Percentiles rank a stretch among this genome's conserved stretches.
Evolutionary conservation across 1,140 invertebrate genomes (phyloP).

Genomic region (Mizuhopecten yessoensis): DNA sequence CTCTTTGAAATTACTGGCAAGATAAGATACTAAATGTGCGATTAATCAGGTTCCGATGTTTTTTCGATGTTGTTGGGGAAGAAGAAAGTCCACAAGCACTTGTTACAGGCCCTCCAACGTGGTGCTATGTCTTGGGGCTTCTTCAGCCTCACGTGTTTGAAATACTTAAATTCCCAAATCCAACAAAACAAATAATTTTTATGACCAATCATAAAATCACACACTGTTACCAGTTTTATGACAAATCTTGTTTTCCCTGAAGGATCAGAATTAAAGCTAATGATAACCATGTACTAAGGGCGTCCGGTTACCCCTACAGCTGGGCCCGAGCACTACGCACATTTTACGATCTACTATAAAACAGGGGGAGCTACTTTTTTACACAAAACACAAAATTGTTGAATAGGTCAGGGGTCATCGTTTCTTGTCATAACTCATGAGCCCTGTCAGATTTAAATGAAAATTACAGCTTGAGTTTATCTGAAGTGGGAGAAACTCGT

Average conservation of each 20-base stretch:
- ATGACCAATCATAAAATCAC: conserved; percentile 38
- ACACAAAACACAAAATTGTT: conserved; percentile 39
- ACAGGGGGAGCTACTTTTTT: conserved; percentile 14
- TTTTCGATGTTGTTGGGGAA: not conserved
- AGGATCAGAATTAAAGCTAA: conserved; percentile 22
- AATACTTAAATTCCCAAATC: conserved; percentile 21
- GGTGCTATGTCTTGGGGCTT: not conserved
- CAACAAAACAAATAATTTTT: conserved; percentile 40
- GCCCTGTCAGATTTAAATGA: conserved; percentile 27
- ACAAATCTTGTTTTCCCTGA: conserved; percentile 38
- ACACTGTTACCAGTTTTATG: conserved; percentile 20
- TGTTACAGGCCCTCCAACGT: not conserved
- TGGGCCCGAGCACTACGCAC: not conserved
- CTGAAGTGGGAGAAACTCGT: not conserved
- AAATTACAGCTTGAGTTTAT: conserved; percentile 33
- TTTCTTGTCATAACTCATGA: conserved; percentile 38
- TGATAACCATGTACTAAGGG: not conserved
- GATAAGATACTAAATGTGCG: conserved; percentile 8
- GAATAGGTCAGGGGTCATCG: conserved; percentile 20
- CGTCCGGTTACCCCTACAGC: not conserved
- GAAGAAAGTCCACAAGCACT: conserved; percentile 8
- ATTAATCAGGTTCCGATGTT: not conserved
- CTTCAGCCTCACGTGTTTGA: not conserved
- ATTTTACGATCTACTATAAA: conserved; percentile 12
- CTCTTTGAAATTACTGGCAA: not conserved